Base-by-base conservation (phyloP, 2,888 invertebrate genomes). In the Drosophila multiciliata region DNA sequence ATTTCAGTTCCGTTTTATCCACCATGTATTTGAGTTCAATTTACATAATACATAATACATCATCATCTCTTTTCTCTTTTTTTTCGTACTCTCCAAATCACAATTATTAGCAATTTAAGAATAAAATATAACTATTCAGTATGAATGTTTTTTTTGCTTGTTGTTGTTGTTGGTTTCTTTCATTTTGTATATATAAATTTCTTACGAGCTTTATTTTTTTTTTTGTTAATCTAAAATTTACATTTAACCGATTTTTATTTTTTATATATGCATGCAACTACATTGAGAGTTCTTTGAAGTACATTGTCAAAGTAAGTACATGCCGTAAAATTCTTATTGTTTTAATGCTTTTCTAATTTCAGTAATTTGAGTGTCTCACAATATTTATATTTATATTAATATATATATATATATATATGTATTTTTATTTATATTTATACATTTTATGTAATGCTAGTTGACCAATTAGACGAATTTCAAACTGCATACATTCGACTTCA, bases 11-110 rank as follows among this genome's bases (percentile, higher is more conserved):
- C 86, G 66, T 75, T 74, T 83, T 75, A 53, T 75, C 73, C 75
- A 78, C 72, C 79, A 83, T 80, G 70, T 78, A 80, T 78, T 68
- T 71, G 58, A 77, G 71, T 79, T 79, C 55, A 78, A 70, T 78
- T 66, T 84, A 82, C 85, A 85, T 79, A 82, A 70, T 84, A 82
- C 85, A 85, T 79, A 82, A 70, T 76, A 69, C 74, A 76, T 48
- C 54, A 58, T 67, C 40, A 23, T 66, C 53, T 61, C 49, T 59
- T 73, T 59, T 75, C 54, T 66, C 57, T 65, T 66, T 66, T 78
- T 57, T 77, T 85, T 91, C 87, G 81, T 88, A 89, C 88, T 91
- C 83, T 91, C 91, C 91, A 84, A 91, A 91, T 91, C 91, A 91
- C 91, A 90, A 86, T 90, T 84, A 91, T 86, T 89, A 85, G 81